Evolutionary conservation across 2,113 vertebrate species (phyloP), one percentile per base, ranked within the genome.

Genomic region (Mormoops blainvillei): DNA sequence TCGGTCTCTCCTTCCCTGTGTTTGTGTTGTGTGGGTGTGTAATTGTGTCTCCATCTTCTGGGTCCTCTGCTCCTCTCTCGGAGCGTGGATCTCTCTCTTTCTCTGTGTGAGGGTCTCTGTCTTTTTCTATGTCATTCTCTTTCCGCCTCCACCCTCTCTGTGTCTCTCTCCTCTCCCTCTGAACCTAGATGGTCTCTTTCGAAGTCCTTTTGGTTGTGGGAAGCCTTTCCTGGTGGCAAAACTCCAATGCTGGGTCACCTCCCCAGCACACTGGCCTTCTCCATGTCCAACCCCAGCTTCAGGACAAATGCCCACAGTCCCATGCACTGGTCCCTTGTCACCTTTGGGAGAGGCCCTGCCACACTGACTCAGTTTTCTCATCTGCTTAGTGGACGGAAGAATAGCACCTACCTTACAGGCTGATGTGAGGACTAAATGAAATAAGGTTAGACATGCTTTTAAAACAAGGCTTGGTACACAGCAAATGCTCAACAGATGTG

Each of bases 251-350:
- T 71, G 41, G 43, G 54, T 14, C 26, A 9, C n/a, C 26, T 63
- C 63, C 63, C 63, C 63, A 65, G 63, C 63, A 31, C 31, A 31
- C 1, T 33, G 63, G 31, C 63, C 63, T 65, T 65, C 63, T 65
- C 63, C 31, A 18, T 15, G 7, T 7, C 31, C 63, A 15, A 33
- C 63, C 31, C 11, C 36, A 56, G 19, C 8, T 15, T 2, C 15
- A 10, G 45, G 20, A 22, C 48, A 36, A 67, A 65, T 6, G 8
- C 7, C 26, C n/a, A 4, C 26, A 63, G 31, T 3, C 10, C 18
- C 9, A 2, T 10, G 9, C 41, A 5, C 3, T 13, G 48, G 36
- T 2, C 48, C 7, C 20, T 24, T 13, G 2, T 22, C 48, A 33
- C 43, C 76, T 41, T 43, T 19, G 18, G 61, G 13, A 24, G 43